These are phyloP conservation scores for Triplophysa dalaica DNA, from an alignment of 2,113 vertebrate species.

Conservation along the genomic window DNA sequence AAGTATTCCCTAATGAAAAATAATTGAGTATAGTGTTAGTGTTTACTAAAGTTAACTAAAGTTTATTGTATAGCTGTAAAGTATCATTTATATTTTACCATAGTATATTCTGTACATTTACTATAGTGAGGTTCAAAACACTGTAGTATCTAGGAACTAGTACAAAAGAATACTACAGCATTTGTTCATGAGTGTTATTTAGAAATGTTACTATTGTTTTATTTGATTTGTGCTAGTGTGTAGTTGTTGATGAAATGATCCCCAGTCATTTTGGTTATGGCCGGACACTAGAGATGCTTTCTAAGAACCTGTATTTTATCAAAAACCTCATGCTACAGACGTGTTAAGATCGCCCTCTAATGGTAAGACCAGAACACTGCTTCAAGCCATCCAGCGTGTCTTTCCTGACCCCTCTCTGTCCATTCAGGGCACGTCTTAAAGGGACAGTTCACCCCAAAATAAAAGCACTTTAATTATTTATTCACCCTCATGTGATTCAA, in stretches of 20 bases:
- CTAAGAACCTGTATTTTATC: conserved; percentile 60
- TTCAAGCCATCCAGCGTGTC: conserved; percentile 56
- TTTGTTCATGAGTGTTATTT: neutral
- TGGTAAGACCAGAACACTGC: conserved; percentile 73
- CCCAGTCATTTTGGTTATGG: neutral
- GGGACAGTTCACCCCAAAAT: no score
- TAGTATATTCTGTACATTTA: no score
- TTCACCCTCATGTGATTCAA: no score
- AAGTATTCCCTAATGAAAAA: no score
- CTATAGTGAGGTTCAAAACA: no score
- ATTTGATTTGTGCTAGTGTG: neutral
- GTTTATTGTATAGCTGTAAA: no score
- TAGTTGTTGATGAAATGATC: neutral
- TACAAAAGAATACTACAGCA: no score
- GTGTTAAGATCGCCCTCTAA: conserved; percentile 74
- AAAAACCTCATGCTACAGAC: conserved; percentile 70
- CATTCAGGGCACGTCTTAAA: conserved; percentile 49
- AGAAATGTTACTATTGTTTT: neutral
- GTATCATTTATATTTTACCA: no score
- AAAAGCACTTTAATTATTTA: no score
- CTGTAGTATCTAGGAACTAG: no score
- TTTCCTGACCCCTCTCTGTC: conserved; percentile 39
- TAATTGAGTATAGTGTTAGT: no score
- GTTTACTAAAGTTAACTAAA: no score
- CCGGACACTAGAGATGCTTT: neutral